A percentile compares a stretch with the other conserved stretches of the same genome.
These are phyloP conservation scores for Oryzias sinensis DNA, from an alignment of 2,797 vertebrate species.

Conservation along the genomic window DNA sequence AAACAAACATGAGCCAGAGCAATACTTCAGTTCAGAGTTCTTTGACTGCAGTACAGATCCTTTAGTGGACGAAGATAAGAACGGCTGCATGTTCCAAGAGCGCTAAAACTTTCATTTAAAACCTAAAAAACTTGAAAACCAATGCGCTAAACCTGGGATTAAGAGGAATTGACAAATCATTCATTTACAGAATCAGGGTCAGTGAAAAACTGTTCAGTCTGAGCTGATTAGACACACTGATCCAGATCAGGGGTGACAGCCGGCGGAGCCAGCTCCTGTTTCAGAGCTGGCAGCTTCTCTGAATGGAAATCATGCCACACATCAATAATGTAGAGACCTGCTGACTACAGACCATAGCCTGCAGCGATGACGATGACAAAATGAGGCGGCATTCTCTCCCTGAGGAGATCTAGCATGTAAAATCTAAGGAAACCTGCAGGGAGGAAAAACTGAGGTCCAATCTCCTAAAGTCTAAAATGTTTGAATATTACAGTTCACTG, in stretches of 20 bases:
- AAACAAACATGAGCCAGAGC: too few species aligned
- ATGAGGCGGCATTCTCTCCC: neutral
- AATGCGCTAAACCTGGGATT: neutral
- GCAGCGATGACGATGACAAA: constrained; percentile 11
- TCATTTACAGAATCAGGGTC: constrained; percentile 19
- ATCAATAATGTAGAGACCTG: constrained; percentile 45
- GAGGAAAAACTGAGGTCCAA: too few species aligned
- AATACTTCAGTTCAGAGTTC: too few species aligned
- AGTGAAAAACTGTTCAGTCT: neutral
- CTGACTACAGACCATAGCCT: constrained; percentile 6
- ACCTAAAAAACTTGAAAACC: too few species aligned
- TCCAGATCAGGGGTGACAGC: neutral
- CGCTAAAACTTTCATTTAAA: too few species aligned
- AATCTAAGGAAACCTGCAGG: too few species aligned
- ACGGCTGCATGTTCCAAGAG: too few species aligned
- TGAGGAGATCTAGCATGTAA: neutral
- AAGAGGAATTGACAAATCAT: neutral
- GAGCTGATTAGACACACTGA: constrained; percentile 15
- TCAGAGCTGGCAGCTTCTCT: constrained; percentile 19
- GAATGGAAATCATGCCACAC: constrained; percentile 50
- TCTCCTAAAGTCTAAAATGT: too few species aligned
- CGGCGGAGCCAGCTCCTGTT: constrained; percentile 23
- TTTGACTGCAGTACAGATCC: too few species aligned
- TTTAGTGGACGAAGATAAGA: too few species aligned
- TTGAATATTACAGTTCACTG: too few species aligned